These are phyloP conservation scores for Xenopus petersii DNA, from an alignment of 2,797 vertebrate genomes.

Conservation along the genomic window DNA sequence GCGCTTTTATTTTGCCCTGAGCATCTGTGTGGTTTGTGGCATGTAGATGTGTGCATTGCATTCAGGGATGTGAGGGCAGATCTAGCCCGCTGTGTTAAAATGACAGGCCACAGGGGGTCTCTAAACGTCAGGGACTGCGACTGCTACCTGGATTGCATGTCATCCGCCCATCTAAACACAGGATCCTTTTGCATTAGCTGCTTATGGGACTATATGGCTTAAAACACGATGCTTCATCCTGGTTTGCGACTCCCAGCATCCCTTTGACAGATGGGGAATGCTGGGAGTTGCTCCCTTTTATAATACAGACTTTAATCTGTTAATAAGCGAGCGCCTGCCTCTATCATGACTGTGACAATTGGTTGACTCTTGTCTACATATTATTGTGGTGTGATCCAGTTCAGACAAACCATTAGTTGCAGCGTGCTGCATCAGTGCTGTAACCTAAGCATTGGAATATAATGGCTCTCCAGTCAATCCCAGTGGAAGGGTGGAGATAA, in stretches of 20 bases:
- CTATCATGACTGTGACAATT: too few species aligned
- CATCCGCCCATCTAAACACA: constrained; percentile 21
- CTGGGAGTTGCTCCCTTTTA: too few species aligned
- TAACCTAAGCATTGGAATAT: too few species aligned
- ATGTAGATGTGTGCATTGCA: background rate
- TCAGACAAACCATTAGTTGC: too few species aligned
- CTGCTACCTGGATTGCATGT: constrained; percentile 22
- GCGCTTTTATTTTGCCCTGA: constrained; percentile 11
- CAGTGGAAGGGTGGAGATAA: too few species aligned
- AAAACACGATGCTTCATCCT: background rate
- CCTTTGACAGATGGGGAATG: constrained; percentile 1
- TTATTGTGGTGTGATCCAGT: too few species aligned
- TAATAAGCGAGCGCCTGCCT: too few species aligned
- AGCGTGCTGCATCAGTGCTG: too few species aligned
- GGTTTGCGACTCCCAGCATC: background rate
- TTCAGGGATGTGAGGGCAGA: background rate
- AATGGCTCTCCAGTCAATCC: too few species aligned
- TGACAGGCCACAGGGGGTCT: background rate
- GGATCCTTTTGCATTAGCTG: constrained; percentile 35
- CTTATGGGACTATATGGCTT: constrained; percentile 30
- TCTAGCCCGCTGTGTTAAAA: background rate
- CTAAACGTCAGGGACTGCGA: background rate
- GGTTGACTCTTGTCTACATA: too few species aligned
- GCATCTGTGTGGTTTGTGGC: background rate
- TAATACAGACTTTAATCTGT: too few species aligned